These are phyloP conservation scores for Aphyosemion australe DNA, from an alignment of 2,113 vertebrate genomes.

Conservation along the genomic window DNA sequence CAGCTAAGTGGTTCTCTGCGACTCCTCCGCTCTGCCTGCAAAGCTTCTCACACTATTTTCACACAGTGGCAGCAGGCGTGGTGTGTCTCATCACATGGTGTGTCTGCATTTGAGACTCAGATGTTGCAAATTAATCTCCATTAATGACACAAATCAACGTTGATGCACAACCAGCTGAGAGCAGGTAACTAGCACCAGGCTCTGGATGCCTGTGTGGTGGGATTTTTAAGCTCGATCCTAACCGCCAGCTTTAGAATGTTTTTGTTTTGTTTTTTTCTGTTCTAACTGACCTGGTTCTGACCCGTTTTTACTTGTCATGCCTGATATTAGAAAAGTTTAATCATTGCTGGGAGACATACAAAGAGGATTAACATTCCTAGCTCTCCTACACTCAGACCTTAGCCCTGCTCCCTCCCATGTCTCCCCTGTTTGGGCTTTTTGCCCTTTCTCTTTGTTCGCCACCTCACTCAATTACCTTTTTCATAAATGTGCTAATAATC, in stretches of 20 bases:
- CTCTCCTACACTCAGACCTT: constrained; percentile 68
- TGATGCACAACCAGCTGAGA: constrained; percentile 8
- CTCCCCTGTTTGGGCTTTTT: constrained; percentile 38
- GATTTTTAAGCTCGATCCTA: constrained; percentile 42
- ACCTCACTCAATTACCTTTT: neutral
- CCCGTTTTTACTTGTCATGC: constrained; percentile 68
- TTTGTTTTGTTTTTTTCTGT: constrained; percentile 47
- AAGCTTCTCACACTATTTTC: constrained; percentile 42
- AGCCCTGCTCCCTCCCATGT: constrained; percentile 58
- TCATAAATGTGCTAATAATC: neutral
- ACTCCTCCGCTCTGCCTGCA: constrained; percentile 43
- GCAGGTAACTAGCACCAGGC: constrained; percentile 13
- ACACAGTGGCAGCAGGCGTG: constrained; percentile 51
- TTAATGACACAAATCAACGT: constrained; percentile 9
- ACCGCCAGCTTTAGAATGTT: constrained; percentile 26
- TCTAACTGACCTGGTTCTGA: constrained; percentile 68
- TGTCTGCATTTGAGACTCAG: neutral
- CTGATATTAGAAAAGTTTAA: constrained; percentile 80
- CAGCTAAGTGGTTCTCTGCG: constrained; percentile 65
- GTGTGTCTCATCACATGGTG: constrained; percentile 39
- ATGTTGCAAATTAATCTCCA: constrained; percentile 3
- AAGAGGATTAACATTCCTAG: constrained; percentile 81
- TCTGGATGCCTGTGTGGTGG: constrained; percentile 38
- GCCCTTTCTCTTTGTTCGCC: constrained; percentile 17
- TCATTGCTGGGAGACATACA: constrained; percentile 76